Base-by-base conservation (phyloP, 1,140 invertebrate genomes). In the Monochamus saltuarius region DNA sequence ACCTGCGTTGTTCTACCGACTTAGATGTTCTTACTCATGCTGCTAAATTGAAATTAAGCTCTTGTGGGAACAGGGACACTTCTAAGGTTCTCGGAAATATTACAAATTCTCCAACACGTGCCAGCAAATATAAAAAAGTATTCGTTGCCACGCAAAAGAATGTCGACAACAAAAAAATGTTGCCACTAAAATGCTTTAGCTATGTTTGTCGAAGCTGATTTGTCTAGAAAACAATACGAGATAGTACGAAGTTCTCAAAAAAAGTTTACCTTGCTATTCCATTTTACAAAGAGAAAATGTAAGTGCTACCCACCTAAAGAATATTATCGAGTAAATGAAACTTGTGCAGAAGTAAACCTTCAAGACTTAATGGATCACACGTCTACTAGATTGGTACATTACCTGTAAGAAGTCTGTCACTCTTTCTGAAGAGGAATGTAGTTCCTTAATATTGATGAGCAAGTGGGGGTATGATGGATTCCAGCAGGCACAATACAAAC, bases 401-500 rank as follows among this genome's bases (percentile, higher is more conserved):
- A n/a, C n/a, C n/a, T n/a, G n/a, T n/a, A n/a, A n/a, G n/a, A n/a
- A n/a, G n/a, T n/a, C n/a, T n/a, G n/a, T n/a, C n/a, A n/a, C n/a
- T n/a, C n/a, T n/a, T n/a, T n/a, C n/a, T n/a, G n/a, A n/a, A n/a
- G n/a, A n/a, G n/a, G n/a, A n/a, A n/a, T n/a, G n/a, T n/a, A n/a
- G n/a, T 29, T 61, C 56, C 11, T 57, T 73, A 42, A 16, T 47
- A 10, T 54, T 75, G 35, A 67, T 71, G 29, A 62, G 60, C 16
- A 72, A 71, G 63, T 73, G 72, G 67, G 64, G 69, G 37, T 74
- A 69, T 50, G 69, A 74, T 59, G 66, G 70, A 47, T 71, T 68
- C 16, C 66, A 73, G 40, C 69, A 74, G 56, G 47, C 57, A 6
- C 62, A 67, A 42, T 71, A 62, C 49, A 75, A 74, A 67, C 66